Base-by-base conservation (phyloP, 2,113 vertebrate species). In the Asarcornis scutulata region DNA sequence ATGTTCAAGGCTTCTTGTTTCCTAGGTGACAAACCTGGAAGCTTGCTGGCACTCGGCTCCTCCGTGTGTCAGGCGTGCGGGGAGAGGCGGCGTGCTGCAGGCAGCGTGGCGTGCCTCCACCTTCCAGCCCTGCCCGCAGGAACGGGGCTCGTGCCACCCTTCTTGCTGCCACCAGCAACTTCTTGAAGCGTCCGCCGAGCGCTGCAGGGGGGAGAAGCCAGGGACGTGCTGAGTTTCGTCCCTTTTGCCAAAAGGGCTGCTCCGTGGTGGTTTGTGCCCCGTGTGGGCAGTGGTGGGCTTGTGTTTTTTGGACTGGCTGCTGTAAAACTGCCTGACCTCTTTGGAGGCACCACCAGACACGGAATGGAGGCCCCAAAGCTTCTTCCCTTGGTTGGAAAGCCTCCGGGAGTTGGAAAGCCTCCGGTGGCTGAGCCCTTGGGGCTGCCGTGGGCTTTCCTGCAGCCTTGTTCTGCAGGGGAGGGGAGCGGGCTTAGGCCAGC, bases 231-330 rank as follows among this genome's bases (percentile, higher is more conserved):
- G 6, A 9, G 22, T 21, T 44, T 32, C 38, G 32, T 36, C 13
- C 6, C 0, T 16, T 17, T 44, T 44, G 21, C 36, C 5, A 2
- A 31, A 31, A 26, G 0, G 7, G 50, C 38, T 5, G 69, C 59
- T 55, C 18, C 25, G 12, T 4, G 2, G 27, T 34, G 53, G 44
- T 52, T 32, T 21, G 64, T 36, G 55, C 26, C 53, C 44, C 22
- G 11, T 13, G 48, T 13, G 22, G 48, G 48, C 48, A 52, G 22
- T 13, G 50, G 50, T 25, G 23, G 13, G 50, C 34, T 20, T 9
- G 42, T 44, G 42, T 6, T 44, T 64, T 40, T 23, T 15, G 64
- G 50, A 9, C 55, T 42, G 63, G 25, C 27, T 67, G 83, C 50
- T 4, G 0, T 44, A 17, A 8, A 42, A 36, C 27, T 34, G 5